Evolutionary conservation across 2,113 vertebrate species (phyloP).

Genomic region (Elephas maximus): DNA sequence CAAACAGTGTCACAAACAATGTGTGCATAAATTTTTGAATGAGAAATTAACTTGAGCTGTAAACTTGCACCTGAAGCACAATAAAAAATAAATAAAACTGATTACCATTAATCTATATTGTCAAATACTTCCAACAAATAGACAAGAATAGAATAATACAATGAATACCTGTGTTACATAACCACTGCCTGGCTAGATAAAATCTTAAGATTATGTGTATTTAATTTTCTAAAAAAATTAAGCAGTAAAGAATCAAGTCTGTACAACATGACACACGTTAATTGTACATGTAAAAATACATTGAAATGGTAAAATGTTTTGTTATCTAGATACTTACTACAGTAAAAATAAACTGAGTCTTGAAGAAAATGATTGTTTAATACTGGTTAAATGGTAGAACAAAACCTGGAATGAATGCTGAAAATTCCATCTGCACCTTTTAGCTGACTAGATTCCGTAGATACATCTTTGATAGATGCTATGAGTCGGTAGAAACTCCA

Average conservation of each 20-base stretch:
- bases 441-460: background rate
- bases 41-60: too few relatives aligned
- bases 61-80: too few relatives aligned
- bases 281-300: background rate
- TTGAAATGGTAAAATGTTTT: background rate
- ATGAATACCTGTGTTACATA: background rate
- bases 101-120: background rate
- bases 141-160: background rate
- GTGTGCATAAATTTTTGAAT: too few relatives aligned
- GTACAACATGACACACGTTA: background rate
- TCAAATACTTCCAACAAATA: background rate
- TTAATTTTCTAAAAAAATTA: constrained; percentile 5
- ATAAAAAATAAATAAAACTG: background rate
- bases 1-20: too few relatives aligned
- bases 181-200: background rate
- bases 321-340: background rate
- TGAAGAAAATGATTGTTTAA: background rate
- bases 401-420: constrained; percentile 19
- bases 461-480: background rate
- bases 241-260: background rate
- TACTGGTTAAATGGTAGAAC: constrained; percentile 41
- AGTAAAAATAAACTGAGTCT: background rate
- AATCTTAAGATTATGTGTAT: background rate
- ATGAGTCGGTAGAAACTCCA: background rate
- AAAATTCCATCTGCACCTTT: constrained; percentile 1